Evolutionary conservation across 2,113 vertebrate species (phyloP), one percentile per base, ranked within the genome.

Genomic region (Pelobates fuscus): DNA sequence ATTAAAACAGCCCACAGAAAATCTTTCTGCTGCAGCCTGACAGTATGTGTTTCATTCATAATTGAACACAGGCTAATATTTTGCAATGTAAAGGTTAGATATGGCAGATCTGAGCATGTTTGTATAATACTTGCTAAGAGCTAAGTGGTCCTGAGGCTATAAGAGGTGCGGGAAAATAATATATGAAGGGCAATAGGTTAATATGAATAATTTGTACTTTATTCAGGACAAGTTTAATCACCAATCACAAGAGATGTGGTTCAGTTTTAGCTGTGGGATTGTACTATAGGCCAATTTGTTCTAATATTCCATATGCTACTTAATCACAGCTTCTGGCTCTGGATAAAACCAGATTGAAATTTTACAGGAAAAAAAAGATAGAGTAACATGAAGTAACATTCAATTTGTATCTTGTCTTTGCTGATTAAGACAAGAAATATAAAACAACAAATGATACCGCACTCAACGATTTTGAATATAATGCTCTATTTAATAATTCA

Each of bases 1-100:
- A 73, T 73, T 73, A 73, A 54, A 73, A 65, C 71, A 71, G 60
- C 70, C 70, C 70, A 71, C 60, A 57, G 60, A 55, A 23, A 29
- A 23, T 62, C 32, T 24, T 29, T 32, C 29, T 20, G 8, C 69
- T 14, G 25, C 2, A 29, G 43, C 20, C 43, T 46, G 59, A 52
- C 70, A 24, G 14, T 18, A 37, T 57, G 32, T 18, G 70, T 10
- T 71, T 62, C 43, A 30, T 54, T 49, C n/a, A 20, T 64, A 73
- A 64, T 32, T 55, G 46, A 72, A 63, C 46, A 68, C 5, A 18
- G 26, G 26, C 26, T 54, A 63, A 52, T 65, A 37, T 32, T 61
- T 49, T 62, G 20, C 15, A 29, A 72, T 32, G 29, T 29, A 60
- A 55, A 29, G 26, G 41, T 24, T 41, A 55, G 29, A 8, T 60